Base-by-base conservation (phyloP, 2,797 vertebrate genomes). In the Lophotriccus pileatus region DNA sequence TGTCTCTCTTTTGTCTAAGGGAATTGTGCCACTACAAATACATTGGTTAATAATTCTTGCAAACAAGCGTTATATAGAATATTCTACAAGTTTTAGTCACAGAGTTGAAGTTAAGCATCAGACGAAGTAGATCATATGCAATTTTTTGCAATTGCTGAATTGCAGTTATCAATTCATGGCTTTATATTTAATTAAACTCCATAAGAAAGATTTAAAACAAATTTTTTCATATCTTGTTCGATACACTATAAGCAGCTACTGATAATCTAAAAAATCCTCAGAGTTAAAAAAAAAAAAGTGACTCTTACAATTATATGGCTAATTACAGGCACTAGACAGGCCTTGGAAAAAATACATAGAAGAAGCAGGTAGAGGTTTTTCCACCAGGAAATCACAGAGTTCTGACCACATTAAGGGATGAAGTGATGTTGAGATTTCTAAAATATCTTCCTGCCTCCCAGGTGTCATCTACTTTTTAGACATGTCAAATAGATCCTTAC, bases 1-100 rank as follows among this genome's bases (percentile, higher is more conserved):
- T 12, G 20, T 69, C 60, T 89, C 88, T 84, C 91, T 73, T 79
- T 95, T 91, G 62, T 91, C 55, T 84, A 73, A 63, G 56, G 75
- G n/a, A 92, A 88, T 21, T 75, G 73, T 47, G 67, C 43, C 76
- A 84, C 79, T 78, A 69, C 89, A 86, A 91, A 92, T 59, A 37
- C 53, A 77, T 55, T 39, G 28, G 68, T 62, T 92, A 66, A 87
- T 47, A 73, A 68, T 46, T 80, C 62, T 43, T 78, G 72, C 84
- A 93, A 91, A 80, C 25, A 56, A 87, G 5, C 28, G 79, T 69
- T 44, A 59, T 21, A 36, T 5, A 67, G 46, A 72, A 90, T 63
- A 56, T 41, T 80, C 56, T 60, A 60, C 59, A 79, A 67, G 23
- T 72, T 84, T 76, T 32, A 55, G 10, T 14, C 37, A 44, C 52